Percentiles rank a stretch among this genome's conserved stretches.
phyloP scores from a whole-genome alignment of 1,140 invertebrate species.

The Orchesella cincta region DNA sequence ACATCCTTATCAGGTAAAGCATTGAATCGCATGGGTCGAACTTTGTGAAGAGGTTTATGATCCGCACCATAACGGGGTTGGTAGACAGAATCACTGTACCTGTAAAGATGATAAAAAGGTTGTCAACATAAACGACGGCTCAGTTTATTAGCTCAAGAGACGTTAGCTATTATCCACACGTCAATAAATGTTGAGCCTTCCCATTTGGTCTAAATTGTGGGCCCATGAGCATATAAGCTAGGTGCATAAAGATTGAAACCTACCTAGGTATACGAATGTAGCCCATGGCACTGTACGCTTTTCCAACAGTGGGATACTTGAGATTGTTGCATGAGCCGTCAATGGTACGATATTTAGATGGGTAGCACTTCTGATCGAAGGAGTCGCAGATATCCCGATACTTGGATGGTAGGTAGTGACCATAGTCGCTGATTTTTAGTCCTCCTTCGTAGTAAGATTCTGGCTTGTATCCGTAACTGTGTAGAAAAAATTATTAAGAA shows the following conservation, averaged over 20 bases:
- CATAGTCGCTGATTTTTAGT: conserved; percentile 31
- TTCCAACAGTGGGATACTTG: conserved; percentile 60
- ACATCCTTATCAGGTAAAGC: conserved; percentile 46
- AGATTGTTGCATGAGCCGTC: conserved; percentile 78
- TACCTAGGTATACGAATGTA: conserved; percentile 54
- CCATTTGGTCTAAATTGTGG: no score
- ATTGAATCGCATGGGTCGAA: conserved; percentile 38
- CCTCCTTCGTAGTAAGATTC: conserved; percentile 33
- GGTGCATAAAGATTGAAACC: background rate
- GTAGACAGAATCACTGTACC: conserved; percentile 38
- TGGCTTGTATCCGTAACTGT: conserved; percentile 48
- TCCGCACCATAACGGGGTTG: background rate
- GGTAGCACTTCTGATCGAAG: conserved; percentile 42
- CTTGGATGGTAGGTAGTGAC: conserved; percentile 37
- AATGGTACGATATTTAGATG: conserved; percentile 63
- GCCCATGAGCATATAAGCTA: no score
- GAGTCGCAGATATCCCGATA: conserved; percentile 36
- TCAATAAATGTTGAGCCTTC: no score
- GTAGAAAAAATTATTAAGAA: conserved; percentile 6
- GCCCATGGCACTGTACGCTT: conserved; percentile 54
- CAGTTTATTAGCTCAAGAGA: no score
- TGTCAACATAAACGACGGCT: no score
- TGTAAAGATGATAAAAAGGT: no score
- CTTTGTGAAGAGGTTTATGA: conserved; percentile 30
- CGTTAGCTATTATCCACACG: no score